Conservation (phyloP, 2,888 invertebrate species). For the Pardosa pseudoannulata region DNA sequence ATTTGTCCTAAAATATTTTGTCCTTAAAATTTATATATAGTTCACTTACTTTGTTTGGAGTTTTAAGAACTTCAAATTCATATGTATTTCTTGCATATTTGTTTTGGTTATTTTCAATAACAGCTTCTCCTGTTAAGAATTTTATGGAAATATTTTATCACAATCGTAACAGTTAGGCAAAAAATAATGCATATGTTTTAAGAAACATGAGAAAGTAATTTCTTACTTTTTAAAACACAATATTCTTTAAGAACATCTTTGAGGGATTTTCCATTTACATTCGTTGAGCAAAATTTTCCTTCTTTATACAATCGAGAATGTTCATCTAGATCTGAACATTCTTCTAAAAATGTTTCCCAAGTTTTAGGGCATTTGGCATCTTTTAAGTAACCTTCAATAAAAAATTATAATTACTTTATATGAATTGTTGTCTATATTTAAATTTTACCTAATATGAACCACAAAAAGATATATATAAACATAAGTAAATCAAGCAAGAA, state of each 20-base stretch:
- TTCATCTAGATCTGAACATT: constrained; percentile 39
- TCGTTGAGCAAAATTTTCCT: constrained; percentile 34
- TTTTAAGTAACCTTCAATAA: constrained; percentile 48
- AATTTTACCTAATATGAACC: no score
- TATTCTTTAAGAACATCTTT: constrained; percentile 52
- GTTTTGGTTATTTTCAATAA: background rate
- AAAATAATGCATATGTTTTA: no score
- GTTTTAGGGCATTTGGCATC: constrained; percentile 44
- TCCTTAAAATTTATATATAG: no score
- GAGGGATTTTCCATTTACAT: constrained; percentile 53
- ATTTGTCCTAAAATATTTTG: no score
- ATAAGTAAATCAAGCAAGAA: no score
- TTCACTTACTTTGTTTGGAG: constrained; percentile 29
- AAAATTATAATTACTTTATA: no score
- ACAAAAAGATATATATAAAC: no score
- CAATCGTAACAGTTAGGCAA: no score
- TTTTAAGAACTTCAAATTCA: constrained; percentile 26
- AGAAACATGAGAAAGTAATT: no score
- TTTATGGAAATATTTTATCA: no score
- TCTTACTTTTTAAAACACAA: constrained; percentile 39
- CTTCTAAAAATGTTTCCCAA: constrained; percentile 47
- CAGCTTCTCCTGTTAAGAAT: no score
- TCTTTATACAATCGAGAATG: constrained; percentile 26
- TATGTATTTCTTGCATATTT: background rate
- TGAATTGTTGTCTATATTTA: no score